A percentile compares a stretch with the other conserved stretches of the same genome.
Conservation (phyloP, 1,140 invertebrate genomes). For the Bilobella aurantiaca region DNA sequence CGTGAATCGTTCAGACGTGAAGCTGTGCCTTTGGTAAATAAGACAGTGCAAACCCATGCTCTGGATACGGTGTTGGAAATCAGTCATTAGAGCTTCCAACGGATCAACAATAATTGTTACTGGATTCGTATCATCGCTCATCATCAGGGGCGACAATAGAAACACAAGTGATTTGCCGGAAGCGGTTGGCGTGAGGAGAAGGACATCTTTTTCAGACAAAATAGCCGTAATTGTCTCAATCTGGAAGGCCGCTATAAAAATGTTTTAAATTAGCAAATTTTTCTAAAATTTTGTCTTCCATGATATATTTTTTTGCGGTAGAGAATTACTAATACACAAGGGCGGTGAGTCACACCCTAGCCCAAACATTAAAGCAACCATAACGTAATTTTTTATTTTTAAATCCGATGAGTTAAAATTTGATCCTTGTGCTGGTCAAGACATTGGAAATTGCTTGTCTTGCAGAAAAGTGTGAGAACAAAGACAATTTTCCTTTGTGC, state of each 20-base stretch:
- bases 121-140: background rate
- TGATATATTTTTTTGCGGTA: background rate
- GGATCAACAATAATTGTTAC: background rate
- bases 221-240: background rate
- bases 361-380: too few relatives aligned
- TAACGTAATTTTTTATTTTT: too few relatives aligned
- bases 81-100: background rate
- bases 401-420: too few relatives aligned
- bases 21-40: background rate
- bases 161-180: background rate
- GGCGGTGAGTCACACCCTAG: too few relatives aligned
- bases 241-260: background rate
- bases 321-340: too few relatives aligned
- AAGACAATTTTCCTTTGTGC: too few relatives aligned
- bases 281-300: background rate
- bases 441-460: too few relatives aligned
- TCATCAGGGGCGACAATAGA: background rate
- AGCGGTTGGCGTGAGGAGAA: background rate
- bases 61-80: background rate
- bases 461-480: too few relatives aligned
- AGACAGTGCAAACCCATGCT: background rate
- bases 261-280: background rate
- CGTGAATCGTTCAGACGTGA: background rate
- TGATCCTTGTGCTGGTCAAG: too few relatives aligned
- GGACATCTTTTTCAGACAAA: background rate